Base-by-base conservation (phyloP, 2,113 vertebrate genomes). In the Gopherus evgoodei region DNA sequence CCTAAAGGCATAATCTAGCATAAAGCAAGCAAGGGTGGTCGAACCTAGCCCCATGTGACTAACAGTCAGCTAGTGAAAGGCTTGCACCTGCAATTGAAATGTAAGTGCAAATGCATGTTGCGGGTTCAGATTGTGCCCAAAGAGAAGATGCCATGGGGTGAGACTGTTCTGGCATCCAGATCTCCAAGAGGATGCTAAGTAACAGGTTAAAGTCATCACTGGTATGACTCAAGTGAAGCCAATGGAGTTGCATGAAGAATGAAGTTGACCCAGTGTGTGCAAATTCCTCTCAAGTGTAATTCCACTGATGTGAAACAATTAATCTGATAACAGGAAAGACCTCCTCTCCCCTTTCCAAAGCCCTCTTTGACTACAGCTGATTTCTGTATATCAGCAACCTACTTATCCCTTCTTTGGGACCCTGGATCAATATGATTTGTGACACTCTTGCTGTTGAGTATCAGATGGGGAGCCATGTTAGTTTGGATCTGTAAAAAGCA, bases 371-470 rank as follows among this genome's bases (percentile, higher is more conserved):
- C 86, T 89, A 53, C 81, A 72, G 57, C 88, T 93, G 86, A 78
- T 86, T 91, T 86, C 88, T 13, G 49, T 83, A 35, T 24, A 83
- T 42, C 49, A n/a, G 88, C 86, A 56, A 27, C 72, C 72, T 44
- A 27, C 49, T 72, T 57, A 21, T 31, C 87, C 57, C 76, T 83
- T 93, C 89, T n/a, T 54, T 0, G 0, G 75, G 83, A 47, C 49
- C 6, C 31, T 1, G 4, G 62, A 79, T 92, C 87, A 86, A 29
- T 35, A 35, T 19, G 81, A 54, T 4, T 94, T 69, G 59, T 35
- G 85, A 82, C 93, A 89, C 89, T 89, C 80, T 54, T 38, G 69
- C 95, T 81, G 78, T 87, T 47, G 79, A 27, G 86, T 11, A 49
- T 49, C 47, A 49, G 47, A 49, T 3, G 47, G 47, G 47, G 10